phyloP scores from a whole-genome alignment of 2,113 vertebrate genomes.

The Sialia sialis region DNA sequence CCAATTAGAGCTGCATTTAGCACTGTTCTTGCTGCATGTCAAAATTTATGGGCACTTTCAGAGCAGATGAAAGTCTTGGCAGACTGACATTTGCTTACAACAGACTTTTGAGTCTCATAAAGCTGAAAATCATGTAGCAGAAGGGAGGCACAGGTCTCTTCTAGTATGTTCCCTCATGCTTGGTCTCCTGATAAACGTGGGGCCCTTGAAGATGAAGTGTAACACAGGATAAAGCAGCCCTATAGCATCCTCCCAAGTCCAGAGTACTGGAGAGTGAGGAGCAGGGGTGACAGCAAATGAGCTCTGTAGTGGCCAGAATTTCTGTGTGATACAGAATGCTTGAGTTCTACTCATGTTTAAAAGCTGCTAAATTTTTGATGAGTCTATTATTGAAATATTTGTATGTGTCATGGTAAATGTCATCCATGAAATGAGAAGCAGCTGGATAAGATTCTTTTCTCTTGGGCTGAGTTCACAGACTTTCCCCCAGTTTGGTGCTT shows the following conservation, averaged over 20 bases:
- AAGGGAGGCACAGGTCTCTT: background rate
- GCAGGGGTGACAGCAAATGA: background rate
- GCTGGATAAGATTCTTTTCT: background rate
- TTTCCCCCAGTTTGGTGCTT: background rate
- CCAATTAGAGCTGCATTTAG: constrained; percentile 64
- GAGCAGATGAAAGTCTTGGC: background rate
- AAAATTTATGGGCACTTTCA: background rate
- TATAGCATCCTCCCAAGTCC: background rate
- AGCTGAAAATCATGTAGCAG: background rate
- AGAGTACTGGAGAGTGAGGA: background rate
- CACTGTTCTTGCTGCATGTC: background rate
- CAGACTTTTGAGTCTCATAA: background rate
- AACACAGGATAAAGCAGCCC: background rate
- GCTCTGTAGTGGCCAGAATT: background rate
- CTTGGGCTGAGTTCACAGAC: background rate
- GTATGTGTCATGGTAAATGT: fast-evolving
- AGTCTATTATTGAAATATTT: background rate
- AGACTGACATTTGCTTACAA: background rate
- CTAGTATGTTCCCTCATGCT: background rate
- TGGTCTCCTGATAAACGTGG: background rate
- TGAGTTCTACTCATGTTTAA: background rate
- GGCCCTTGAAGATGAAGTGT: background rate
- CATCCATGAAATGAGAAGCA: background rate
- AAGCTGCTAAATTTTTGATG: background rate
- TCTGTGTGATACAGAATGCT: background rate